Base-by-base conservation (phyloP, 2,113 vertebrate species). In the Hucho hucho region DNA sequence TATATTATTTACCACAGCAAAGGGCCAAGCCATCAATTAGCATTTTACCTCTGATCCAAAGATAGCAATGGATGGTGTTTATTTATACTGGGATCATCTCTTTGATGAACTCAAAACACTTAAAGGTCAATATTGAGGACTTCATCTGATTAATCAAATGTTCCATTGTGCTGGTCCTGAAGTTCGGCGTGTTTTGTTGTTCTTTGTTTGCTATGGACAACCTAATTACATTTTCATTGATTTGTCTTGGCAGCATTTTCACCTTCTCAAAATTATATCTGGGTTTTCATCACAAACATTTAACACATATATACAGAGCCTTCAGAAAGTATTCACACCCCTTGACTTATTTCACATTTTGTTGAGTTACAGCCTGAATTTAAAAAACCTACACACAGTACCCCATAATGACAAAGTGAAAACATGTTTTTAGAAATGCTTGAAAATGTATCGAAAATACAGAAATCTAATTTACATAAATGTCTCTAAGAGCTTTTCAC, bases 211-310 rank as follows among this genome's bases (percentile, higher is more conserved):
- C 64, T 56, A 26, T 69, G 72, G 53, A 83, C 63, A 73, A 73
- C 70, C 73, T 78, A 75, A 78, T 84, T 81, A 70, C 74, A 80
- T 81, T 81, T 78, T 78, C 79, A 72, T 75, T 64, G 70, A 77
- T 81, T 83, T 82, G 80, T 64, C 64, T 72, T 82, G 81, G 77
- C 76, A 83, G 49, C 11, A 24, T 76, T 77, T 49, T 75, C 46
- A 75, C 28, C 53, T 72, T 75, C 67, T 71, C 20, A 28, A 71
- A 78, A 63, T 72, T 75, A 61, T 37, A 76, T 74, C 70, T 85
- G 75, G 11, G 18, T 22, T 78, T 80, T 77, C 64, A 75, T 74
- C 76, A 77, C 80, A 79, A 74, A 73, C 71, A 68, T 67, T 2
- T 77, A n/a, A 49, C n/a, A 59, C 4, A 64, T 66, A 58, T 18